A percentile compares a stretch with the other conserved stretches of the same genome.
Conservation (phyloP, 1,140 invertebrate genomes). For the Drosophila gunungcola region DNA sequence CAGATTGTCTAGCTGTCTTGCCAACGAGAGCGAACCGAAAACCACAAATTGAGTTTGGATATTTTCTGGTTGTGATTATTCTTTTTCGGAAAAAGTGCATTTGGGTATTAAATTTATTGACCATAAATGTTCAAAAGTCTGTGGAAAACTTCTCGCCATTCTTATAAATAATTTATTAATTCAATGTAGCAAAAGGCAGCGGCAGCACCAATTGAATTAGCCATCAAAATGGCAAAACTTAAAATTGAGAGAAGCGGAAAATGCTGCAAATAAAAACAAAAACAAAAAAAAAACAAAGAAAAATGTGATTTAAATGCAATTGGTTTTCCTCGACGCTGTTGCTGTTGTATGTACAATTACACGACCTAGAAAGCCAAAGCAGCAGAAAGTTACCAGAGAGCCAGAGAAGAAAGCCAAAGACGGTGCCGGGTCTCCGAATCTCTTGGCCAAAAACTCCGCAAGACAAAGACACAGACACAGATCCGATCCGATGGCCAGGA, state of each 20-base stretch:
- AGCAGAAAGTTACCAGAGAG: conserved; percentile 72
- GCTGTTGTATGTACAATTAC: conserved; percentile 73
- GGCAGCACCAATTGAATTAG: conserved; percentile 69
- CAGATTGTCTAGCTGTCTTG: not conserved
- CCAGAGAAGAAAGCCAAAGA: conserved; percentile 67
- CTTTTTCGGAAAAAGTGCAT: conserved; percentile 50
- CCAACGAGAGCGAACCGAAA: conserved; percentile 10
- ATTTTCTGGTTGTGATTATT: conserved; percentile 14
- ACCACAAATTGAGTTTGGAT: conserved; percentile 22
- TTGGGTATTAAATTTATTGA: conserved; percentile 65
- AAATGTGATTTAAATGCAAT: conserved; percentile 83
- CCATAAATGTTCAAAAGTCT: conserved; percentile 68
- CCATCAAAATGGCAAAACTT: conserved; percentile 48
- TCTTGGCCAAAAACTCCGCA: conserved; percentile 35
- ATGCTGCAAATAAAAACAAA: not conserved
- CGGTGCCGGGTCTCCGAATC: conserved; percentile 10
- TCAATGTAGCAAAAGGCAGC: conserved; percentile 46
- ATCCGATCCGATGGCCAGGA: conserved; percentile 42
- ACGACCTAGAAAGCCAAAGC: conserved; percentile 81
- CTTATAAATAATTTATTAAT: conserved; percentile 82
- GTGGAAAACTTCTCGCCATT: conserved; percentile 20
- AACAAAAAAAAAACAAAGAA: conserved; percentile 53
- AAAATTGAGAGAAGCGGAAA: conserved; percentile 2
- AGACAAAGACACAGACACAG: conserved; percentile 26
- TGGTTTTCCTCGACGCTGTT: conserved; percentile 57